phyloP scores from a whole-genome alignment of 2,113 vertebrate species.

The Oncorhynchus gorbuscha region DNA sequence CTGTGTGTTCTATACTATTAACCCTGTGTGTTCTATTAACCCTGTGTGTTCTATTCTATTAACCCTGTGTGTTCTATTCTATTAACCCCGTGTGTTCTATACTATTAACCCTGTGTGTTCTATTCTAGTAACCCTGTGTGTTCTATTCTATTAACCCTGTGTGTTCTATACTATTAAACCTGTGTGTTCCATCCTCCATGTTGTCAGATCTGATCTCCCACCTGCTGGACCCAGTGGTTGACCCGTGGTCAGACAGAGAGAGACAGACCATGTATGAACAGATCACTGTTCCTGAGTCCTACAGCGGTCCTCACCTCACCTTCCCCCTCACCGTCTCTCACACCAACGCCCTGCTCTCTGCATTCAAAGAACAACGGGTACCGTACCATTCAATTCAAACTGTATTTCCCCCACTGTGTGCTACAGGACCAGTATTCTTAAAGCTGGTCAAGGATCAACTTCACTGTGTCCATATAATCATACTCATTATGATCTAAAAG shows the following conservation, averaged over 20 bases:
- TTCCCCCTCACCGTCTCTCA: slow-evolving; percentile 86
- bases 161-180: too few species aligned
- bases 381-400: background rate
- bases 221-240: slow-evolving; percentile 67
- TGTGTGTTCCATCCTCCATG: background rate
- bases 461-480: too few species aligned
- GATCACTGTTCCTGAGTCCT: slow-evolving; percentile 81
- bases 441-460: too few species aligned
- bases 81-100: background rate
- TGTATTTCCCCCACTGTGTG: too few species aligned
- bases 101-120: background rate
- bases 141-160: background rate
- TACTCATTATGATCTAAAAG: too few species aligned
- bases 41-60: too few species aligned
- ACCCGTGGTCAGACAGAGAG: slow-evolving; percentile 60
- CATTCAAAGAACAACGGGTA: slow-evolving; percentile 88
- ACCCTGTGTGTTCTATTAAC: too few species aligned
- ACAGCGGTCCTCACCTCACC: slow-evolving; percentile 83
- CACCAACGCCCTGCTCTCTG: slow-evolving; percentile 79
- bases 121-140: background rate
- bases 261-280: slow-evolving; percentile 67
- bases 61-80: background rate
- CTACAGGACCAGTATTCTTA: too few species aligned
- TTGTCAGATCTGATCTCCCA: slow-evolving; percentile 77
- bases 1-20: too few species aligned